These are phyloP conservation scores for Neosilurus mollespiculum DNA, from an alignment of 2,797 vertebrate species.

Conservation along the genomic window DNA sequence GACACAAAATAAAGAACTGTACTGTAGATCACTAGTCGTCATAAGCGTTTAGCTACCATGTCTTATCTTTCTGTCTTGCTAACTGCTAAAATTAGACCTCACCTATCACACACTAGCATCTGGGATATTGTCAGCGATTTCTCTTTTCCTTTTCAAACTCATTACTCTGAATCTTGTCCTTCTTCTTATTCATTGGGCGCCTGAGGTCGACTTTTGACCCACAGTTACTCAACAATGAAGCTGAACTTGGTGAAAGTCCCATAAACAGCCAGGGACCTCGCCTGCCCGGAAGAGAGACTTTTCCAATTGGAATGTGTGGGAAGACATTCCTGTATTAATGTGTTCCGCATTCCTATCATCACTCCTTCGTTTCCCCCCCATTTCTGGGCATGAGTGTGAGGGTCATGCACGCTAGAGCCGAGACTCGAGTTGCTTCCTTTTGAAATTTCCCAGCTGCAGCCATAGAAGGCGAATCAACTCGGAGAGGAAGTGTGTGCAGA, in stretches of 20 bases:
- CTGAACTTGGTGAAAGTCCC: not conserved
- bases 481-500: not conserved
- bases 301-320: conserved; percentile 12
- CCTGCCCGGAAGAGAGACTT: not conserved
- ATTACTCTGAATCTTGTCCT: conserved; percentile 5
- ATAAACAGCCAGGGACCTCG: not conserved
- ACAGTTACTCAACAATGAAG: not conserved
- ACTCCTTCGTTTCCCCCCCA: not conserved
- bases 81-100: not conserved
- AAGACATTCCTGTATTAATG: not conserved
- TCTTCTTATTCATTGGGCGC: not conserved
- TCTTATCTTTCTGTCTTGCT: not conserved
- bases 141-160: not conserved
- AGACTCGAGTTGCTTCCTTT: not conserved
- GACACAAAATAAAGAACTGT: not conserved
- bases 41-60: not conserved
- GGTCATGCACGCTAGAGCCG: not conserved
- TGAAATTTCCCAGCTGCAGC: conserved; percentile 23
- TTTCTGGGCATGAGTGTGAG: not conserved
- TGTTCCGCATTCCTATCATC: not conserved
- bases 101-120: not conserved
- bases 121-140: not conserved
- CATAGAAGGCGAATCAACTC: conserved; percentile 9
- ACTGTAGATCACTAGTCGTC: not conserved
- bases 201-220: not conserved